phyloP scores from a whole-genome alignment of 2,113 vertebrate genomes.

The Burhinus bistriatus region DNA sequence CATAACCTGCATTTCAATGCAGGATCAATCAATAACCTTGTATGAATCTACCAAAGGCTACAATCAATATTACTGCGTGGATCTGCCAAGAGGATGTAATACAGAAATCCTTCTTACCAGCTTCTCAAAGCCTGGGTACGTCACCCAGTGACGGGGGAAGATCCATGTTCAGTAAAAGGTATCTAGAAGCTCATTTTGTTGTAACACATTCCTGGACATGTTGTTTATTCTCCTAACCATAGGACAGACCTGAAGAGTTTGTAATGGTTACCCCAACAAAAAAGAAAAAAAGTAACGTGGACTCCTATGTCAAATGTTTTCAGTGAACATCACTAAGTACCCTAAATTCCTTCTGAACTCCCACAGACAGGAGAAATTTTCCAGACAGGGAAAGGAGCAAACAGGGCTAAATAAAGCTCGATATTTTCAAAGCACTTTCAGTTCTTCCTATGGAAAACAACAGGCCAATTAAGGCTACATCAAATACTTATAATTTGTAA shows the following conservation, averaged over 20 bases:
- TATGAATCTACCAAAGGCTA: not conserved
- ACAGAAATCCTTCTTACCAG: not conserved
- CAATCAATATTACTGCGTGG: conserved; percentile 1
- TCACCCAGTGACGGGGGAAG: not conserved
- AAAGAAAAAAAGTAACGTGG: not conserved
- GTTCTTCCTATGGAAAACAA: not conserved
- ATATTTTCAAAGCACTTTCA: not conserved
- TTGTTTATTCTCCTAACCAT: not conserved
- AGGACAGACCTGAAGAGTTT: not conserved
- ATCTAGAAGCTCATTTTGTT: not conserved
- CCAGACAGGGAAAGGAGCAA: not conserved
- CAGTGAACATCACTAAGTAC: not conserved
- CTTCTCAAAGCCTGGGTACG: not conserved
- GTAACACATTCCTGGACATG: not conserved
- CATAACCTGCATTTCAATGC: conserved; percentile 17
- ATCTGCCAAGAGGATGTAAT: not conserved
- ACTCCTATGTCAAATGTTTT: not conserved
- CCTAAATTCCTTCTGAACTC: not conserved
- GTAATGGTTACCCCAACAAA: not conserved
- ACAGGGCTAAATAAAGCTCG: not conserved
- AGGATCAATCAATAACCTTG: not conserved
- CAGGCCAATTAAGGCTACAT: not conserved
- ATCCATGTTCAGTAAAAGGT: not conserved
- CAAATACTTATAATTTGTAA: conserved; percentile 13
- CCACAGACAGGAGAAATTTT: not conserved